A percentile compares a stretch with the other conserved stretches of the same genome.
Conservation (phyloP, 2,113 vertebrate genomes). For the Urocitellus parryii region DNA sequence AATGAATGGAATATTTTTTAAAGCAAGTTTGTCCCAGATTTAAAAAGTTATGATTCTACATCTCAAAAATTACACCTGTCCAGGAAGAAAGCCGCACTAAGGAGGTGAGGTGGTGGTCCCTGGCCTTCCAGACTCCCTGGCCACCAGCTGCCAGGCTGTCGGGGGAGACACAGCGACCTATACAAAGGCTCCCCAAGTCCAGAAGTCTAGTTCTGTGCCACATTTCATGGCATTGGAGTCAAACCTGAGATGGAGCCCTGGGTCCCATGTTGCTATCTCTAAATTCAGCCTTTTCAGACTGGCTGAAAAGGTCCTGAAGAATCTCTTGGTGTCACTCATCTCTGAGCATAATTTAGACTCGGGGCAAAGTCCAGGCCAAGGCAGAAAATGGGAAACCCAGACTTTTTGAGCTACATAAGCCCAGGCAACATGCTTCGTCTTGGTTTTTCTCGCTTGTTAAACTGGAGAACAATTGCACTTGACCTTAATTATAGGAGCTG, state of each 20-base stretch:
- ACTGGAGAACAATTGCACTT: not conserved
- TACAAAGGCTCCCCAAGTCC: too few species aligned
- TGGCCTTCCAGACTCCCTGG: too few species aligned
- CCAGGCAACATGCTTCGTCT: not conserved
- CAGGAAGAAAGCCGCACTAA: not conserved
- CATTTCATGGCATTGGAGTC: not conserved
- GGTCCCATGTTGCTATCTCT: not conserved
- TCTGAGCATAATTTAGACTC: not conserved
- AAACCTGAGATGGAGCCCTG: not conserved
- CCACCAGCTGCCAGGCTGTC: not conserved
- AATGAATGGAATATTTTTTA: not conserved
- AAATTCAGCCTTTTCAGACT: not conserved
- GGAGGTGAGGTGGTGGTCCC: not conserved
- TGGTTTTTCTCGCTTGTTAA: not conserved
- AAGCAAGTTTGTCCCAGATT: not conserved
- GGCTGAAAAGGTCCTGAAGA: not conserved
- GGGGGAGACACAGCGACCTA: not conserved
- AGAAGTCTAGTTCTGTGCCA: rapidly evolving
- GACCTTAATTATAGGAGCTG: too few species aligned
- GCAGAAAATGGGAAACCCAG: not conserved
- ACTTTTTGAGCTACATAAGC: not conserved
- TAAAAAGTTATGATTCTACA: not conserved
- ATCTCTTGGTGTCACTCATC: not conserved
- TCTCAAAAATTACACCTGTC: not conserved
- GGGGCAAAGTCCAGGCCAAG: not conserved